Evolutionary conservation across 2,113 vertebrate genomes (phyloP), one percentile per base, ranked within the genome.

Genomic region (Neopipo cinnamomea): DNA sequence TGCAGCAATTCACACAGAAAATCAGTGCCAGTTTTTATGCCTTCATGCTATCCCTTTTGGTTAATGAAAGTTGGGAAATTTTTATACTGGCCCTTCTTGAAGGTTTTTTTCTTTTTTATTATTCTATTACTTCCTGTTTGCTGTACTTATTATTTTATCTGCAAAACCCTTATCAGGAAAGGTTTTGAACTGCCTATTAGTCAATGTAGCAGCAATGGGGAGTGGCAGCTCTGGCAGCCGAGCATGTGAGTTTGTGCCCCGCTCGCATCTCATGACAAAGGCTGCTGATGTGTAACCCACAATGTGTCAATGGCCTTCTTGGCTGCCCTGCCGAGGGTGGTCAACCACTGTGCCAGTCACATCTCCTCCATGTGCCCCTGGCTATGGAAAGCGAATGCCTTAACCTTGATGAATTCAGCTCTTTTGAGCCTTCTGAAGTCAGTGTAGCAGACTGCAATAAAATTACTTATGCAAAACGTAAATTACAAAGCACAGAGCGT

Each of bases 141-240:
- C 52, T 65, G 21, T 44, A 19, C 70, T 84, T 63, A 39, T 39
- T 61, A 80, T 61, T 71, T 46, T 87, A 71, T 71, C 81, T 63
- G 61, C 44, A 63, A 55, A 75, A 13, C 47, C 35, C 81, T 81
- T 89, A 55, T 82, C 81, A 58, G 55, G 22, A 22, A 37, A 58
- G 78, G 52, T 50, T 89, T 71, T 30, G 61, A 75, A 13, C 56
- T 78, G 79, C 65, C 85, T n/a, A 19, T 95, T 85, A 95, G 77
- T 97, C 90, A 91, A 91, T 5, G 47, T 16, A 50, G 52, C 81
- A 94, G 90, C 22, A 12, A 94, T 65, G 93, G 42, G 89, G 95
- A 95, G 89, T 16, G 91, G 84, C 80, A 81, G 55, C 4, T 56
- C 49, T 30, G 63, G 24, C 31, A 77, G 27, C 66, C 6, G 0